A percentile compares a stretch with the other conserved stretches of the same genome.
These are phyloP conservation scores for Penelope pileata DNA, from an alignment of 2,113 vertebrate species.

Conservation along the genomic window DNA sequence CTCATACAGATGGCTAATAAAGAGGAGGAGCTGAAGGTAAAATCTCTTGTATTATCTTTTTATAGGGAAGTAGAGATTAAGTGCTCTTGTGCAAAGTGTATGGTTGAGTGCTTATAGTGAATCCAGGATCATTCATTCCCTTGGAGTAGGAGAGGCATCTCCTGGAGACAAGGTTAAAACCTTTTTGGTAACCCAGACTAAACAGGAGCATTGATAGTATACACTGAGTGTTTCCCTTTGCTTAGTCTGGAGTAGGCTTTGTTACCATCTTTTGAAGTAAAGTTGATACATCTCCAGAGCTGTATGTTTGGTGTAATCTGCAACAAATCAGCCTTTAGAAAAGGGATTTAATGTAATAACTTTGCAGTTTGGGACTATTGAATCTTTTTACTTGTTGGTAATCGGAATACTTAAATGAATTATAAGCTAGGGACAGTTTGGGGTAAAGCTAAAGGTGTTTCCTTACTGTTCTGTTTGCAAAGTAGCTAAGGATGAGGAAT, in stretches of 20 bases:
- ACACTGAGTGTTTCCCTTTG: neutral
- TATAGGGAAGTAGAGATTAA: neutral
- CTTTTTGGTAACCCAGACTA: neutral
- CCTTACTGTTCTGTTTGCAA: neutral
- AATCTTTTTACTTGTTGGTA: neutral
- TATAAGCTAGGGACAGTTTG: neutral
- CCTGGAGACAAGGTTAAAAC: neutral
- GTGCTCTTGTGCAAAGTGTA: neutral
- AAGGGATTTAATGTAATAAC: neutral
- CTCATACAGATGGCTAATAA: conserved; percentile 96
- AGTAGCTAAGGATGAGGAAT: neutral
- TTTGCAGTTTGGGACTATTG: neutral
- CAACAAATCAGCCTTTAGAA: neutral
- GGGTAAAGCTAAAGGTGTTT: neutral
- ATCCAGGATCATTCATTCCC: neutral
- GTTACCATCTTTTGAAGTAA: neutral
- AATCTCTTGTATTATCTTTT: neutral
- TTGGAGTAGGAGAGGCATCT: neutral
- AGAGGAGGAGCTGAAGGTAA: conserved; percentile 93
- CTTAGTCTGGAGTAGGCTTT: neutral
- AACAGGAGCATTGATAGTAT: neutral
- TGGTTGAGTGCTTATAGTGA: neutral
- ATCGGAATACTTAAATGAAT: neutral
- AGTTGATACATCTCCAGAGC: neutral
- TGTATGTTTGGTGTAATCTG: neutral